phyloP scores from a whole-genome alignment of 2,888 invertebrate species.

The Lamellibrachia satsuma region DNA sequence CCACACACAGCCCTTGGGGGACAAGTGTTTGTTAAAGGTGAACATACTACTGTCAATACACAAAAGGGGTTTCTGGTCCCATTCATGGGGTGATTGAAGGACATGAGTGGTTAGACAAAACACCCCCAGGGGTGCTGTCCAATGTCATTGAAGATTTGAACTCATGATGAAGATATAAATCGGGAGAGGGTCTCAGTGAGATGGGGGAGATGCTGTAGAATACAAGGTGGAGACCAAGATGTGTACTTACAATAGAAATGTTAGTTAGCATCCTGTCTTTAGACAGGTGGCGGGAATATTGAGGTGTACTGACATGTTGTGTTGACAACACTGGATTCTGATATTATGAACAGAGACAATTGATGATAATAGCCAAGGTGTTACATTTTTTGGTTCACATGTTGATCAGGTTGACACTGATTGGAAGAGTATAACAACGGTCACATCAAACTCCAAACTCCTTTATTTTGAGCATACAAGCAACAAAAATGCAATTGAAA shows the following conservation, averaged over 20 bases:
- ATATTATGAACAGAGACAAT: not conserved
- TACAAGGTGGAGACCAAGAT: not conserved
- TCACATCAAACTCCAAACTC: not conserved
- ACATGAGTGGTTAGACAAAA: not conserved
- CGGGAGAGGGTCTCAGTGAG: not conserved
- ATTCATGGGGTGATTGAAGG: not conserved
- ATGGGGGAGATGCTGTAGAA: not conserved
- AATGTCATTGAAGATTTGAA: conserved; percentile 1
- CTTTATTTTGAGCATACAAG: not conserved
- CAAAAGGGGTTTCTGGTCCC: conserved; percentile 10
- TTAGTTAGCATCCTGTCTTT: not conserved
- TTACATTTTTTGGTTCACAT: not conserved
- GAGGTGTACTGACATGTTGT: not conserved
- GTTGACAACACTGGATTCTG: not conserved
- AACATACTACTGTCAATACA: not conserved
- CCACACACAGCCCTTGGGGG: not conserved
- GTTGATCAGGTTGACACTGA: not conserved
- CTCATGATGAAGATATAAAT: conserved; percentile 17
- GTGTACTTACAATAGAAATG: not conserved
- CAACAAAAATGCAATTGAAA: not conserved
- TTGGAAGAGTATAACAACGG: not conserved
- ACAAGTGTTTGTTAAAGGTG: not conserved
- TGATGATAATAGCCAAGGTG: not conserved
- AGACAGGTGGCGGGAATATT: not conserved
- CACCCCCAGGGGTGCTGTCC: not conserved